Base-by-base conservation (phyloP, 2,888 invertebrate genomes). In the Diaperis boleti region DNA sequence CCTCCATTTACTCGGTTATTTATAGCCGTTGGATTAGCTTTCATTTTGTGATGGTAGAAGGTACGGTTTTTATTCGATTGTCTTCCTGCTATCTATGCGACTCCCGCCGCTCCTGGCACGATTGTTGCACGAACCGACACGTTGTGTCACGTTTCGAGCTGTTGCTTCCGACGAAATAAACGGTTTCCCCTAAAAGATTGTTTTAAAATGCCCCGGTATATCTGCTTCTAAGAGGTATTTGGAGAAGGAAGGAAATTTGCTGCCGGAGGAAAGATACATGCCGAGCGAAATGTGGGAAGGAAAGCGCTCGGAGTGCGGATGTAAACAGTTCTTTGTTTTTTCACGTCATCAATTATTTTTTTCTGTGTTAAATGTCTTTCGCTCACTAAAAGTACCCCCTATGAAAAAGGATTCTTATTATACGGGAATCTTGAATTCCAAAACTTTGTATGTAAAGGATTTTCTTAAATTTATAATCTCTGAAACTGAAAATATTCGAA, bases 61-160 rank as follows among this genome's bases (percentile, higher is more conserved):
- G 39, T 55, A 55, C 55, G 45, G 35, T 47, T 59, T 59, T 59
- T 47, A 56, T 59, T 63, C 29, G 63, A 59, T 62, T 56, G 56
- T 57, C 57, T 57, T 50, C 18, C 47, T 35, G 62, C 15, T 56
- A 47, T 44, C 42, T 35, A 47, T 62, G 49, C 50, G 42, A 55
- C 39, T 59, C 50, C 55, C 41, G 42, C 35, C 47, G 54, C 59
- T 59, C 55, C 64, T 59, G 64, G 52, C 55, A 59, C 55, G 41
- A 41, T 44, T 20, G 33, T 57, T 59, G 50, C 52, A 59, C 56
- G 44, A 44, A 62, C 49, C 33, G 11, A 37, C 52, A 52, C 52
- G 54, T 61, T 45, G 47, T 47, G 55, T 42, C 52, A 52, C 52
- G 54, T 64, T 39, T 54, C 56, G 49, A 45, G 47, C 60, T 56